Conservation (phyloP, 2,113 vertebrate species). For the Calidris pugnax region DNA sequence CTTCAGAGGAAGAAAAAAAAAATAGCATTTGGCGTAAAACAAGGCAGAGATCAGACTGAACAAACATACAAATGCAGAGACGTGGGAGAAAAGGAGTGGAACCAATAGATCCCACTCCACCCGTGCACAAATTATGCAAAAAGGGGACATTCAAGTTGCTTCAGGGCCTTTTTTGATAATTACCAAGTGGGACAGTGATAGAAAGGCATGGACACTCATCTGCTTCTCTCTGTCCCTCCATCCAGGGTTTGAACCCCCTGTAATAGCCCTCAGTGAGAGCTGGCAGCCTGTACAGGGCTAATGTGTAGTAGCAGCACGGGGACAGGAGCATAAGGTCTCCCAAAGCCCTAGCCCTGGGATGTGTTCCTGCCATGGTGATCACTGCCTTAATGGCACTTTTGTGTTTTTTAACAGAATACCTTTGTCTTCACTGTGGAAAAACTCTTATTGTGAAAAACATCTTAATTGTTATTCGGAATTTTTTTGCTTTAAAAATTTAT, state of each 20-base stretch:
- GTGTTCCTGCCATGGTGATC: fast-evolving
- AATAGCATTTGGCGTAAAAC: background rate
- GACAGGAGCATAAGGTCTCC: background rate
- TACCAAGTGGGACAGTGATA: background rate
- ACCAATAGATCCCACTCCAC: background rate
- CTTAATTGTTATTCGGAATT: background rate
- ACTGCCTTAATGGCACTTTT: background rate
- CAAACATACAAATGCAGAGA: background rate
- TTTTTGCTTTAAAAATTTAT: background rate
- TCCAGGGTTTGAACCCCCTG: background rate
- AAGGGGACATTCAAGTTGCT: background rate
- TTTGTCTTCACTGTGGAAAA: background rate
- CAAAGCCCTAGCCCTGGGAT: no score
- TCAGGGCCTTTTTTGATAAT: background rate
- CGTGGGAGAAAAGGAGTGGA: background rate
- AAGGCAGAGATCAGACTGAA: background rate
- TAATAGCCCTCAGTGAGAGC: background rate
- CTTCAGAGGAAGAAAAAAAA: background rate
- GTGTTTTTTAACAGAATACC: background rate
- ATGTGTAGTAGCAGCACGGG: background rate
- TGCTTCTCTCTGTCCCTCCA: background rate
- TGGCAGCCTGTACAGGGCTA: background rate
- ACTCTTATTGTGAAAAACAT: background rate
- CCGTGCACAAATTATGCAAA: background rate
- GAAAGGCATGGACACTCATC: background rate